A percentile compares a stretch with the other conserved stretches of the same genome.
Evolutionary conservation across 1,140 invertebrate species (phyloP).

Genomic region (Trachymyrmex septentrionalis): DNA sequence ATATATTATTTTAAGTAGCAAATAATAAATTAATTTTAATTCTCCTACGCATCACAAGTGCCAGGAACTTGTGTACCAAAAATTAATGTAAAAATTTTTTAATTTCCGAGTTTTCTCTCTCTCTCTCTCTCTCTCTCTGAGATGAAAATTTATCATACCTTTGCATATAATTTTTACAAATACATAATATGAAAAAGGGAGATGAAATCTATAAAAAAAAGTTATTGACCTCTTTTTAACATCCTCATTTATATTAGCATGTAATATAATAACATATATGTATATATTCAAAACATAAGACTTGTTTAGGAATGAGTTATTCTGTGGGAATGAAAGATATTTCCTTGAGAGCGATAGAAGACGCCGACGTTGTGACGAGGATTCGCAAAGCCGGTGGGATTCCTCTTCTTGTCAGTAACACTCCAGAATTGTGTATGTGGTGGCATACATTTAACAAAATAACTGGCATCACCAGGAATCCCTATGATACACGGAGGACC

Average conservation of each 20-base stretch:
- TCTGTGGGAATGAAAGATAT: slow-evolving; percentile 87
- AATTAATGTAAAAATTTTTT: too few species aligned
- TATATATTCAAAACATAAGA: not conserved
- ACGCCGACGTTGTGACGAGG: slow-evolving; percentile 90
- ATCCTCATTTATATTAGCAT: too few species aligned
- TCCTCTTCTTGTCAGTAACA: slow-evolving; percentile 95
- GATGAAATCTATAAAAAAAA: too few species aligned
- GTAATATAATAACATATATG: not conserved
- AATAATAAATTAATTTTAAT: not conserved
- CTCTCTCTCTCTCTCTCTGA: too few species aligned
- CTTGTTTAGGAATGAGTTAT: slow-evolving; percentile 86
- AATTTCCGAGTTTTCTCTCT: too few species aligned
- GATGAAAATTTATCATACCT: not conserved
- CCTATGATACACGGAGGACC: slow-evolving; percentile 93
- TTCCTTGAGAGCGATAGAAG: slow-evolving; percentile 88
- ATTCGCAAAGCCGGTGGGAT: slow-evolving; percentile 94
- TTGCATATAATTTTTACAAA: not conserved
- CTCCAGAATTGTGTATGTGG: slow-evolving; percentile 96
- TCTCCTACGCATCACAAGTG: not conserved
- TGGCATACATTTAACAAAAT: slow-evolving; percentile 96
- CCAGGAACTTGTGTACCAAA: too few species aligned
- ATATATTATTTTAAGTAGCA: not conserved
- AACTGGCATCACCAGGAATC: slow-evolving; percentile 95
- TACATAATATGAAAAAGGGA: too few species aligned
- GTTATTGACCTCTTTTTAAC: too few species aligned